Percentiles rank a stretch among this genome's conserved stretches.
phyloP scores from a whole-genome alignment of 2,888 invertebrate genomes.

The Apoda limacodes region DNA sequence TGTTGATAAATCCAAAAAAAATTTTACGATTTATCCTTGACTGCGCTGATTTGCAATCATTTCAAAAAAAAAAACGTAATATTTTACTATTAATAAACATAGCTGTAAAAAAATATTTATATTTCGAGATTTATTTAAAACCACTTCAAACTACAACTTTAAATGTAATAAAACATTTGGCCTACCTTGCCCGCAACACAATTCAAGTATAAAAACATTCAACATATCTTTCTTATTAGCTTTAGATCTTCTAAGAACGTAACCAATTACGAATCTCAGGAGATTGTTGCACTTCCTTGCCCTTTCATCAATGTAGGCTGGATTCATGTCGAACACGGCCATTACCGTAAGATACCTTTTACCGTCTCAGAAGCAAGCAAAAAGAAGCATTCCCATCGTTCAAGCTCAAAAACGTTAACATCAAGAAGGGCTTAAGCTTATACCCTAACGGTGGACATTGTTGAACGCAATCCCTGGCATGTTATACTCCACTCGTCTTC shows the following conservation, averaged over 20 bases:
- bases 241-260: slow-evolving; percentile 5
- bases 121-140: too few relatives aligned
- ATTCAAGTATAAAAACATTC: too few relatives aligned
- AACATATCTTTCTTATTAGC: slow-evolving; percentile 21
- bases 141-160: too few relatives aligned
- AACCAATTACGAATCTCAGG: slow-evolving; percentile 9
- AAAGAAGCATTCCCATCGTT: slow-evolving; percentile 52
- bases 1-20: too few relatives aligned
- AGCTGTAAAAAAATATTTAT: too few relatives aligned
- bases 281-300: neutral
- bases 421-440: slow-evolving; percentile 56
- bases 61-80: too few relatives aligned
- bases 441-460: slow-evolving; percentile 60
- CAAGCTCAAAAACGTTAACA: slow-evolving; percentile 53
- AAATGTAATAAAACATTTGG: too few relatives aligned
- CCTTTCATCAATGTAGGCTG: too few relatives aligned
- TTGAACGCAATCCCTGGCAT: slow-evolving; percentile 47
- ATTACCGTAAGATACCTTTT: slow-evolving; percentile 40
- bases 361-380: slow-evolving; percentile 31
- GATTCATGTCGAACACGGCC: slow-evolving; percentile 36
- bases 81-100: too few relatives aligned
- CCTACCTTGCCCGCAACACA: too few relatives aligned
- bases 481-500: slow-evolving; percentile 34
- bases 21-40: too few relatives aligned
- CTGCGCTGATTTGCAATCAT: too few relatives aligned